These are phyloP conservation scores for Eupithecia abbreviata DNA, from an alignment of 2,888 invertebrate species.

Conservation along the genomic window DNA sequence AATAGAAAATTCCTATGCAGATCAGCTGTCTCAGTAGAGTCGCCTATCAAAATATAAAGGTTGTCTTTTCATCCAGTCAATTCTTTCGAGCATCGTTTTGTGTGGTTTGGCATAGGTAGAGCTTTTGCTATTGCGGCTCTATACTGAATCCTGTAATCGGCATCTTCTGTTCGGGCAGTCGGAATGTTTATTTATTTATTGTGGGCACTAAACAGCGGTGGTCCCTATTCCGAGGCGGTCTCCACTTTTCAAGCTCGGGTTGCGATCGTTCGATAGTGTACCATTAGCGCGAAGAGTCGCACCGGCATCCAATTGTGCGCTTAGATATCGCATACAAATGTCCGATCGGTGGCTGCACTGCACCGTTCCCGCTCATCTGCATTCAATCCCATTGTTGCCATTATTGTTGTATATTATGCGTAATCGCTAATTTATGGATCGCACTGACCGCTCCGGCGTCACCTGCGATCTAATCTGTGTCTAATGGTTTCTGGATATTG, in stretches of 20 bases:
- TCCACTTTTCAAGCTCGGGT: constrained; percentile 72
- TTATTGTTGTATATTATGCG: constrained; percentile 78
- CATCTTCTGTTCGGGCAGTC: constrained; percentile 45
- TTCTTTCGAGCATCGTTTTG: constrained; percentile 10
- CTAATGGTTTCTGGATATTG: constrained; percentile 47
- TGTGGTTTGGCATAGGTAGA: constrained; percentile 21
- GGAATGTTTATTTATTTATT: constrained; percentile 75
- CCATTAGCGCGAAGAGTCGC: constrained; percentile 83
- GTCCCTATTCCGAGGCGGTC: constrained; percentile 77
- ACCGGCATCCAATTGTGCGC: constrained; percentile 83
- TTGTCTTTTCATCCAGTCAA: constrained; percentile 16
- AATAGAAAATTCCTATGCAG: not conserved
- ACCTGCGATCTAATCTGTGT: constrained; percentile 60
- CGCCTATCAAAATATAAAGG: not conserved
- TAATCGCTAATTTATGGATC: constrained; percentile 82
- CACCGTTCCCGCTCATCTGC: constrained; percentile 73
- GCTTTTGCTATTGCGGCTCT: constrained; percentile 32
- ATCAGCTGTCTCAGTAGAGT: not conserved
- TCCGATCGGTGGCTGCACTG: constrained; percentile 69
- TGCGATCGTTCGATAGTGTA: constrained; percentile 81
- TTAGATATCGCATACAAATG: constrained; percentile 84
- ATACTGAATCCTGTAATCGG: constrained; percentile 40
- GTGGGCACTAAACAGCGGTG: constrained; percentile 71
- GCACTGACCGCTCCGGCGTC: constrained; percentile 61
- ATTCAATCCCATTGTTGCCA: constrained; percentile 83